Base-by-base conservation (phyloP, 2,113 vertebrate genomes). In the Halichoeres trimaculatus region DNA sequence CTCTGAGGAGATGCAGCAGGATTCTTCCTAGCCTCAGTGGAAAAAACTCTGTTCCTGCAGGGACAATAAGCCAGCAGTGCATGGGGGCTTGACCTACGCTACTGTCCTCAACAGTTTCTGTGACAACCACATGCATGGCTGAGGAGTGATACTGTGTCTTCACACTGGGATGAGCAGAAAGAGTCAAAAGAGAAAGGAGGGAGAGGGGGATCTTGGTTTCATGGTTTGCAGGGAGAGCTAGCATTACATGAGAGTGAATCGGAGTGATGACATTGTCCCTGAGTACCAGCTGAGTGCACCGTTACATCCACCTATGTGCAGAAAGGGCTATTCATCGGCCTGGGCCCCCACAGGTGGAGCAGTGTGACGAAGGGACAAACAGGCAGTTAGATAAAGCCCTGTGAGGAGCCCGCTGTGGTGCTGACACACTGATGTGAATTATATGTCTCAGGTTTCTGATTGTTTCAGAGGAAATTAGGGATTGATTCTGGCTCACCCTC, bases 241-340 rank as follows among this genome's bases (percentile, higher is more conserved):
- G 75, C 78, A 8, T 93, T 93, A 92, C 91, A 89, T 34, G 86
- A 80, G 81, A 88, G 77, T 62, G 88, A 92, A 84, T 85, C 65
- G 48, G 81, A 78, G 84, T 90, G 93, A 91, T 93, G 90, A 93
- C 90, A 91, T 87, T 88, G 89, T 90, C 83, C 79, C 83, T 55
- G 51, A 66, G 81, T 36, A 78, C 38, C 83, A 81, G 80, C 84
- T 87, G 84, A 85, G 80, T 84, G 85, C 84, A 81, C 85, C 83
- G 79, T 66, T 81, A 85, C 84, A 73, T 74, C 65, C 10, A 23
- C 56, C 76, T 53, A 64, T 74, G 50, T 58, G 59, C 76, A 64
- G 63, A 73, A 60, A 54, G 54, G 78, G 54, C 59, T 20, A 74
- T 68, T 83, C 64, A 86, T 62, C 76, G 65, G 80, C 73, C 76